A percentile compares a stretch with the other conserved stretches of the same genome.
Conservation (phyloP, 2,113 vertebrate species). For the Channa maculata region DNA sequence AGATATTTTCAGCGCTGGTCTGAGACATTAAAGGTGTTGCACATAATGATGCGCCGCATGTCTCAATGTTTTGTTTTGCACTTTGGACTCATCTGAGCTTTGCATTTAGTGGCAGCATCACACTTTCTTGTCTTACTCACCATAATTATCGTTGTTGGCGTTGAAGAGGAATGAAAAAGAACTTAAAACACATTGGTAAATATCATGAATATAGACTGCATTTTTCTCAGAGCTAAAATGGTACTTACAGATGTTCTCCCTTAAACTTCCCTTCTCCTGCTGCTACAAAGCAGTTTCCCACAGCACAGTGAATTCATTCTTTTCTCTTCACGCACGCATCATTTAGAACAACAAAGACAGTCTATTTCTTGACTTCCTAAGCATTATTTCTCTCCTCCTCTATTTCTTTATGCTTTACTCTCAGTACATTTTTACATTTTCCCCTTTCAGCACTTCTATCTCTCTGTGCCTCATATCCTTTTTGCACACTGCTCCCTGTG, state of each 20-base stretch:
- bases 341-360: conserved; percentile 30
- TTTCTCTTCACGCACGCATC: conserved; percentile 22
- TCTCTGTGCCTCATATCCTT: background rate
- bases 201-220: background rate
- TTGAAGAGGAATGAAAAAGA: too few relatives aligned
- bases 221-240: background rate
- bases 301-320: conserved; percentile 32
- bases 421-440: background rate
- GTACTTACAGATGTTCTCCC: background rate
- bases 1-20: too few relatives aligned
- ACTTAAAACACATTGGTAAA: too few relatives aligned
- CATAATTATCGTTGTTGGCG: too few relatives aligned
- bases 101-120: too few relatives aligned
- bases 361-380: conserved; percentile 7
- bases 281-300: background rate
- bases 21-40: background rate
- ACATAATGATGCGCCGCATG: too few relatives aligned
- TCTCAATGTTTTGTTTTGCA: too few relatives aligned
- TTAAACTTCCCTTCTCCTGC: background rate
- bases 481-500: background rate
- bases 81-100: too few relatives aligned
- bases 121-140: too few relatives aligned
- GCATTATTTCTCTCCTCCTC: background rate
- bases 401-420: background rate
- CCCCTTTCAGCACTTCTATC: background rate